Evolutionary conservation across 2,797 vertebrate species (phyloP).

Genomic region (Lutjanus argentimaculatus): DNA sequence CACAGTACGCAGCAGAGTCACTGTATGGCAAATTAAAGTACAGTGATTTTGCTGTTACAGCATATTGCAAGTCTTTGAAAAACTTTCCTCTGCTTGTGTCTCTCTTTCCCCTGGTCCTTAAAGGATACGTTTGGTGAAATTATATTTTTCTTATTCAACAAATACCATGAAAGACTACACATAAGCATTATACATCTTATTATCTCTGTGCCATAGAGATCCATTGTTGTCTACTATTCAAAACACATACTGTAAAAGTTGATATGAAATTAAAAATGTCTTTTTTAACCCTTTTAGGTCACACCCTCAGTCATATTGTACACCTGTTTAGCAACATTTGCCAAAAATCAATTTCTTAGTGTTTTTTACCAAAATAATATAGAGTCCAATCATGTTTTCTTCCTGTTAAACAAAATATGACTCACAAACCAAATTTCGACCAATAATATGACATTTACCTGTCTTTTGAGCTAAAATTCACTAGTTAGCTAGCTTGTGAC

Average conservation of each 20-base stretch:
- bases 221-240: not conserved
- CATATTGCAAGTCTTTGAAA: slow-evolving; percentile 23
- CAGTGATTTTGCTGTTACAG: slow-evolving; percentile 18
- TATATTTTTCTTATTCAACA: slow-evolving; percentile 20
- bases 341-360: no score
- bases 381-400: no score
- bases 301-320: no score
- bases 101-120: slow-evolving; percentile 21
- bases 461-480: no score
- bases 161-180: slow-evolving; percentile 13
- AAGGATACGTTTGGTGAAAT: slow-evolving; percentile 15
- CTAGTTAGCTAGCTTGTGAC: no score
- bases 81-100: slow-evolving; percentile 19
- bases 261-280: no score
- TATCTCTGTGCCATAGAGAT: not conserved
- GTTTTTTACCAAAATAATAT: no score
- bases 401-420: no score
- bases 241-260: not conserved
- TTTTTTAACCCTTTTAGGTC: no score
- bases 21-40: slow-evolving; percentile 29
- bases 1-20: slow-evolving; percentile 26
- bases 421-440: no score
- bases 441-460: no score
- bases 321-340: no score
- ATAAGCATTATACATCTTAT: not conserved